Evolutionary conservation across 1,140 invertebrate genomes (phyloP), one percentile per base, ranked within the genome.

Genomic region (Temnothorax nylanderi): DNA sequence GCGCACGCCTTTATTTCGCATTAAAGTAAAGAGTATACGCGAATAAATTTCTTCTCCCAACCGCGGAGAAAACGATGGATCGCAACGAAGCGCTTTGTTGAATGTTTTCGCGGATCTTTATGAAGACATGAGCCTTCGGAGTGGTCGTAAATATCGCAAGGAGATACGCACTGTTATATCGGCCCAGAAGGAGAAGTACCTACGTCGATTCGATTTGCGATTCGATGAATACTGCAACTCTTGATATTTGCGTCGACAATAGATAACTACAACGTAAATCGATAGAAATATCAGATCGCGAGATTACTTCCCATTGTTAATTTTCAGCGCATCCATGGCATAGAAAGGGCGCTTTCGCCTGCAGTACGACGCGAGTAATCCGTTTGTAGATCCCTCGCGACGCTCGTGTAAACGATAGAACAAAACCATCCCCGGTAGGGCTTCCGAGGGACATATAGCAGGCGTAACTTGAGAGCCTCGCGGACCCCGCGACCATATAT

Each of bases 401-500:
- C 11, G 51, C 34, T 75, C n/a, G 54, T 54, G 32, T 37, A 58
- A 56, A 41, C 32, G 72, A 37, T 32, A 44, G 54, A 75, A 58
- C 18, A 65, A 65, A 54, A 67, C 11, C 11, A 26, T 41, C 32
- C 3, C 4, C 7, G 7, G n/a, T 11, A 13, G n/a, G 62, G 34
- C n/a, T 81, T 81, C 64, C 34, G 34, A n/a, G n/a, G n/a, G n/a
- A n/a, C n/a, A n/a, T n/a, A n/a, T 82, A 82, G 51, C 65, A 47
- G 76, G 90, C 93, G 95, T 95, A 95, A 95, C 93, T 93, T 95
- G 95, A 94, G 94, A 95, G 94, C 91, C 90, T 93, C 90, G 90
- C 93, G 88, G 93, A 93, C 91, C 92, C 93, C 92, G 94, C 92
- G 88, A 94, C 95, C 95, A 95, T 95, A 95, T 95, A 95, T 95